Evolutionary conservation across 2,113 vertebrate species (phyloP).

Genomic region (Myotis brandtii): DNA sequence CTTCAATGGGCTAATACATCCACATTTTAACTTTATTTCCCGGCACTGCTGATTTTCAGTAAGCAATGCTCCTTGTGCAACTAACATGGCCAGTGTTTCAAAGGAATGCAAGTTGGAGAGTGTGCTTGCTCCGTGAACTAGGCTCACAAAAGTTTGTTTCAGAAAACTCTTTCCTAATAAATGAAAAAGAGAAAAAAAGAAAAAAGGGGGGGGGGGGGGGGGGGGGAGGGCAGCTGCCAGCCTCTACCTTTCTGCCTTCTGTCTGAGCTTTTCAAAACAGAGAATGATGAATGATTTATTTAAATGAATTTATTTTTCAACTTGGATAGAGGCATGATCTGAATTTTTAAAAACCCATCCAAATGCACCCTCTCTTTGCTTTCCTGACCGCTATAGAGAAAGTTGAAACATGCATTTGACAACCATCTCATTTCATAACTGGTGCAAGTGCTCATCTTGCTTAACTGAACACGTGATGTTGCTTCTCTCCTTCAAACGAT

Average conservation of each 20-base stretch:
- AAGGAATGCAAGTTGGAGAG: slow-evolving; percentile 61
- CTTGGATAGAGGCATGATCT: slow-evolving; percentile 72
- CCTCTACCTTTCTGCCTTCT: slow-evolving; percentile 75
- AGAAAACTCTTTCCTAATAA: slow-evolving; percentile 71
- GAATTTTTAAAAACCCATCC: slow-evolving; percentile 80
- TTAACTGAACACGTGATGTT: slow-evolving; percentile 56
- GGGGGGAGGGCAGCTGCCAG: slow-evolving; percentile 62
- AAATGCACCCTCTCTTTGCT: slow-evolving; percentile 60
- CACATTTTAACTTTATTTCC: slow-evolving; percentile 85
- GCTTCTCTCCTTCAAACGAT: slow-evolving; percentile 39
- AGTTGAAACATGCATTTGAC: slow-evolving; percentile 53
- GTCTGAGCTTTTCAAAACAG: slow-evolving; percentile 78
- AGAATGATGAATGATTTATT: slow-evolving; percentile 77
- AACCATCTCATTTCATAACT: slow-evolving; percentile 59
- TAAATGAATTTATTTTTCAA: slow-evolving; percentile 79
- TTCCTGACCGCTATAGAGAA: slow-evolving; percentile 38
- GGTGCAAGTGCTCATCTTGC: slow-evolving; percentile 7
- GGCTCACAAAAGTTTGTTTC: slow-evolving; percentile 71
- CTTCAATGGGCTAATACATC: slow-evolving; percentile 80
- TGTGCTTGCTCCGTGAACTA: slow-evolving; percentile 56
- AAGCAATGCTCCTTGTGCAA: slow-evolving; percentile 37
- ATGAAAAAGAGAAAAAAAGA: slow-evolving; percentile 54
- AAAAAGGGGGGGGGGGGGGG: too few species aligned
- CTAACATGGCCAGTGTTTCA: slow-evolving; percentile 56
- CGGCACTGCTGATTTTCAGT: slow-evolving; percentile 78